phyloP scores from a whole-genome alignment of 2,113 vertebrate genomes.

The Cryptomyrus ogoouensis region DNA sequence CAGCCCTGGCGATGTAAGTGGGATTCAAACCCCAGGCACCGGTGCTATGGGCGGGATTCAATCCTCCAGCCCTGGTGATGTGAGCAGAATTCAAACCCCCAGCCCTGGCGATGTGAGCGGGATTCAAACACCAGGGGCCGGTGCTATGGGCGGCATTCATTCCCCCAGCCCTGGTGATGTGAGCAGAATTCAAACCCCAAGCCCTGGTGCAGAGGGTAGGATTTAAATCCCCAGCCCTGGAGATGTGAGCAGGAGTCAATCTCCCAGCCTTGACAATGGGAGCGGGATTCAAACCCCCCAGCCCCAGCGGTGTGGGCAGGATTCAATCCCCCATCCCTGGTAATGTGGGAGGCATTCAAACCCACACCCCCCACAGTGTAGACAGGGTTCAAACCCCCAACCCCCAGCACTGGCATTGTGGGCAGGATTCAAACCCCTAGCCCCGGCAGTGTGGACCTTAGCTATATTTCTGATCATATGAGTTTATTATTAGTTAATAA shows the following conservation, averaged over 20 bases:
- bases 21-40: too few species aligned
- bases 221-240: neutral
- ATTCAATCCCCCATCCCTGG: neutral
- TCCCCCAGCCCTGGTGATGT: neutral
- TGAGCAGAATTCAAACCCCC: neutral
- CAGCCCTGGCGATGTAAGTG: too few species aligned
- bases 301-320: fast-evolving
- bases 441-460: neutral
- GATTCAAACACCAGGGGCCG: neutral
- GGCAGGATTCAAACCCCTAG: neutral
- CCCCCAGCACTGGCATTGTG: neutral
- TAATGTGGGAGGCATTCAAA: neutral
- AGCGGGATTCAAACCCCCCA: neutral
- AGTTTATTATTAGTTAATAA: neutral
- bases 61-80: neutral
- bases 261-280: neutral
- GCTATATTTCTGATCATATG: neutral
- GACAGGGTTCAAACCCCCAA: too few species aligned
- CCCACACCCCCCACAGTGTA: too few species aligned
- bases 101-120: neutral
- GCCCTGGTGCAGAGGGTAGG: too few species aligned
- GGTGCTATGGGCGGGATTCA: neutral
- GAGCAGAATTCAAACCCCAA: neutral
- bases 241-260: neutral
- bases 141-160: neutral